Base-by-base conservation (phyloP, 2,797 vertebrate genomes). In the Tamandua tetradactyla region DNA sequence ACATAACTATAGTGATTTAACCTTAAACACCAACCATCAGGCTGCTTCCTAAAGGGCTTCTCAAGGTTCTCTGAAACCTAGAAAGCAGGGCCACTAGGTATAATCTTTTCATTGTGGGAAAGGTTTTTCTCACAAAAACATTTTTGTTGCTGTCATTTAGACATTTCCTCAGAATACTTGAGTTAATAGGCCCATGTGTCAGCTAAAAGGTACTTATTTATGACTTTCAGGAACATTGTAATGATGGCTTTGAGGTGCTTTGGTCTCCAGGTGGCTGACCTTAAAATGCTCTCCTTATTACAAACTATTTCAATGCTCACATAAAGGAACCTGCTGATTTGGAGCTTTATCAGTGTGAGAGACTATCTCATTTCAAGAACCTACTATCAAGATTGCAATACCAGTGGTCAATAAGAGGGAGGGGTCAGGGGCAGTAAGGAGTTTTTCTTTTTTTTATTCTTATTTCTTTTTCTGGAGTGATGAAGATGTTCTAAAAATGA, bases 311-410 rank as follows among this genome's bases (percentile, higher is more conserved):
- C 57, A 95, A 10, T 78, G 68, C 27, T 94, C 55, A 79, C 47
- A 88, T 69, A 87, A 87, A 94, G 75, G 85, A 72, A 84, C 68
- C 76, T 89, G 14, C 83, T 95, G 49, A 22, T 35, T 64, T 80
- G 27, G 59, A 94, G 59, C 61, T 91, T 96, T 95, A 78, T 95
- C 87, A 69, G 17, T 96, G 49, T 96, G 89, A 97, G 79, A 93
- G 76, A 93, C 52, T 72, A 14, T 94, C 87, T 95, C 57, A 72
- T 94, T 95, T 95, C 71, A 85, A 94, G 81, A 95, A 95, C 74
- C 59, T 83, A 68, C 37, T 95, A 74, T 92, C 92, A 95, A 94
- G n/a, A n/a, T n/a, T n/a, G n/a, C n/a, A n/a, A n/a, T n/a, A n/a
- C n/a, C n/a, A n/a, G n/a, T n/a, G n/a, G n/a, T n/a, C n/a, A n/a